Evolutionary conservation across 2,113 vertebrate genomes (phyloP).

Genomic region (Pagrus major): DNA sequence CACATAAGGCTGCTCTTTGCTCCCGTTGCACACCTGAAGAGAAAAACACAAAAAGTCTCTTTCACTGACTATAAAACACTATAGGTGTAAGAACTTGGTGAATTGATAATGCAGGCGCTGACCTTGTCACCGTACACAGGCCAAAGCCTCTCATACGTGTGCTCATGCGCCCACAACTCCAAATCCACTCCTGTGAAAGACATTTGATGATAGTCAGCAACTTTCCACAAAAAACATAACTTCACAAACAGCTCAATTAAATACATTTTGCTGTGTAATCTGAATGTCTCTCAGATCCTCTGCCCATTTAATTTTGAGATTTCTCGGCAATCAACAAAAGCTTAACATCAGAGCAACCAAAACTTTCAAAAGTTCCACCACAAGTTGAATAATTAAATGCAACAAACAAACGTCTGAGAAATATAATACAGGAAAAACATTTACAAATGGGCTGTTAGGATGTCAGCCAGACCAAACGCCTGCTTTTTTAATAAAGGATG

Average conservation of each 20-base stretch:
- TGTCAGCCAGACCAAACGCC: constrained; percentile 39
- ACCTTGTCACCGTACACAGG: constrained; percentile 90
- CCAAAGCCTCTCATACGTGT: constrained; percentile 91
- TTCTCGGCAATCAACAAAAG: constrained; percentile 30
- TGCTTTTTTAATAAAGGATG: constrained; percentile 64
- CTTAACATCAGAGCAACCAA: constrained; percentile 45
- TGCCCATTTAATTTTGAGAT: constrained; percentile 37
- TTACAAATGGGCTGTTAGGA: constrained; percentile 47
- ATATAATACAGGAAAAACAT: constrained; percentile 60
- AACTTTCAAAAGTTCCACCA: constrained; percentile 7
- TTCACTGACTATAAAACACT: neutral
- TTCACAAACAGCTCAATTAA: constrained; percentile 16
- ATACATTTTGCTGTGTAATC: neutral
- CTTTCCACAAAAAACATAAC: constrained; percentile 14
- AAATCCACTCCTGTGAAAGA: constrained; percentile 87
- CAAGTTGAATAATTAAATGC: constrained; percentile 37
- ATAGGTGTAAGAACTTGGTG: neutral
- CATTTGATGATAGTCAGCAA: neutral
- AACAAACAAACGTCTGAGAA: constrained; percentile 63
- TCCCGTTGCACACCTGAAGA: constrained; percentile 89
- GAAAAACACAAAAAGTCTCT: constrained; percentile 10
- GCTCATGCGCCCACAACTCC: constrained; percentile 92
- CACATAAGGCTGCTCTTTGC: constrained; percentile 84
- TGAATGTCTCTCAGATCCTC: constrained; percentile 23
- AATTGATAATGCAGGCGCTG: constrained; percentile 36